These are phyloP conservation scores for Zoanthus gigantus DNA, from an alignment of 92 coral and sea anemone genomes.

Conservation along the genomic window DNA sequence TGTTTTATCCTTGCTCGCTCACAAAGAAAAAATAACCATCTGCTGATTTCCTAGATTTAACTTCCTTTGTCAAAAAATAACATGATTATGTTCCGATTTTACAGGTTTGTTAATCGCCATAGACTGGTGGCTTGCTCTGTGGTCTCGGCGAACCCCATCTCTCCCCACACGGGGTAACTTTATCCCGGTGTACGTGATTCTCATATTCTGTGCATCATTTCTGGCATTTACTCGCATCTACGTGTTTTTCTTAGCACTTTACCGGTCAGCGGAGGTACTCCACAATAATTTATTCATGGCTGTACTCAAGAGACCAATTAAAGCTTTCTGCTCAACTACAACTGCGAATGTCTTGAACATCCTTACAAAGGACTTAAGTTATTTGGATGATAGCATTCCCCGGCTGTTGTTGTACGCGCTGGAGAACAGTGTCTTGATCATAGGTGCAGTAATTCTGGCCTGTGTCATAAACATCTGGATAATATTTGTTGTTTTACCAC, in stretches of 20 bases:
- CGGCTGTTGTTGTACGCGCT: constrained; percentile 58
- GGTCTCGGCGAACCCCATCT: constrained; percentile 40
- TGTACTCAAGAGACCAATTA: constrained; percentile 61
- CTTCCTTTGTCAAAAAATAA: neutral
- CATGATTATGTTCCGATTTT: neutral
- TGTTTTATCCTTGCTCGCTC: too few relatives aligned
- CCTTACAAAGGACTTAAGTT: constrained; percentile 65
- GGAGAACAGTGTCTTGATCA: constrained; percentile 59
- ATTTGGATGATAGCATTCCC: constrained; percentile 66
- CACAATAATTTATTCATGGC: constrained; percentile 62
- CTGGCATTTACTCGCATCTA: constrained; percentile 57
- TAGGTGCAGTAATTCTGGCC: constrained; percentile 62
- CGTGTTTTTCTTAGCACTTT: constrained; percentile 59
- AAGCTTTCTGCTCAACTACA: constrained; percentile 65
- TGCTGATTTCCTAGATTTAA: neutral
- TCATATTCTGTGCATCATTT: constrained; percentile 49
- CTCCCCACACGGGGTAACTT: constrained; percentile 30
- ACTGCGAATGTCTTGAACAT: constrained; percentile 63
- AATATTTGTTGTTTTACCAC: constrained; percentile 58
- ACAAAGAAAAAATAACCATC: neutral
- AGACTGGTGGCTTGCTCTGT: constrained; percentile 69
- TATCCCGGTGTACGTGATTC: constrained; percentile 60
- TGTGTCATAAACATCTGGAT: constrained; percentile 63
- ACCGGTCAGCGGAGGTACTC: constrained; percentile 63
- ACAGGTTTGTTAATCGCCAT: constrained; percentile 57